Evolutionary conservation across 2,888 invertebrate species (phyloP), one percentile per base, ranked within the genome.

Genomic region (Yponomeuta malinellus): DNA sequence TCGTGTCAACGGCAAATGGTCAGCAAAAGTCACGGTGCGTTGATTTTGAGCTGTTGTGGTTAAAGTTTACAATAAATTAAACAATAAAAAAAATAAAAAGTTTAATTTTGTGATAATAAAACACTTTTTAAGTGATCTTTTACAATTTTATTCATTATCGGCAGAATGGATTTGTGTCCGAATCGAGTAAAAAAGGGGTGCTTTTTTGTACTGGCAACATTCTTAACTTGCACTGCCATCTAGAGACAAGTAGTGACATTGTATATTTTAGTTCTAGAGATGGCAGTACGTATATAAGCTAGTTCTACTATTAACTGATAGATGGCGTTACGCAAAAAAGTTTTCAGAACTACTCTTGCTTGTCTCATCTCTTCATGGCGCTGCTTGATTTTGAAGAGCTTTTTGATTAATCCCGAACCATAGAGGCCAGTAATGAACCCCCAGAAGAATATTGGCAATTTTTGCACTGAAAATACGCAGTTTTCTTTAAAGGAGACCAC

Each of bases 1-100:
- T 70, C 65, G 52, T 59, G 52, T 59, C 52, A 59, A 59, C 52
- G 52, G 52, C 52, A 59, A 59, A 59, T 59, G 52, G 52, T 59
- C 52, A 5, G 52, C 5, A 15, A 15, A 59, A 12, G 52, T 59
- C 52, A 59, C 15, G 52, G 52, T 59, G 6, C 52, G 15, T 3
- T 59, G 15, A 59, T 59, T 59, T 59, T 59, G 52, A 59, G 52
- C 52, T 3, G 0, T 59, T 59, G 15, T 59, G 0, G 15, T 15
- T 15, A 15, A 5, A 15, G 12, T 59, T 15, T 15, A 59, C 3
- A 12, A 59, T 59, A 59, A 59, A 12, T 59, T 59, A 15, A 2
- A 12, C 0, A 12, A 4, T 59, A 15, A 6, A 5, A 59, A 15
- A 15, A 3, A 1, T 2, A 0, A 1, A 59, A 59, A 15, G 12